Conservation (phyloP, 2,888 invertebrate species). For the Leuctra nigra region DNA sequence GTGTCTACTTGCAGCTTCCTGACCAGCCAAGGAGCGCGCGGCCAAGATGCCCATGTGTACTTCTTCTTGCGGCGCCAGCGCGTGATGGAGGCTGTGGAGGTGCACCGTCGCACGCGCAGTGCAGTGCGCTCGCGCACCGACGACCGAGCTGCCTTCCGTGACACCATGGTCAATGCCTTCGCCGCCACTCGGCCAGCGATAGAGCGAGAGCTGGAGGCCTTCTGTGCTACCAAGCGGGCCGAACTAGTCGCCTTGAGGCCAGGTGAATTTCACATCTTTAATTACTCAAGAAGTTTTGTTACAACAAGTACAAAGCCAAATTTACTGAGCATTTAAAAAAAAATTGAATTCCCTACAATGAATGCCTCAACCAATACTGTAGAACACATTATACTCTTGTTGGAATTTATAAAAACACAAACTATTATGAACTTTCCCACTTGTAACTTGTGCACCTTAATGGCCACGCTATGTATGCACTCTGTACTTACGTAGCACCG, state of each 20-base stretch:
- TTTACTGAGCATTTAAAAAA: neutral
- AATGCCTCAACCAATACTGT: too few species aligned
- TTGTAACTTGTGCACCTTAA: too few species aligned
- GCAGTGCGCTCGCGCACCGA: slow-evolving; percentile 28
- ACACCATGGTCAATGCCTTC: slow-evolving; percentile 48
- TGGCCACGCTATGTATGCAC: too few species aligned
- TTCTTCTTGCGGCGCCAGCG: slow-evolving; percentile 55
- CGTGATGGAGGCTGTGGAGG: slow-evolving; percentile 40
- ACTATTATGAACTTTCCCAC: too few species aligned
- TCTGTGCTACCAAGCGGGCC: slow-evolving; percentile 28
- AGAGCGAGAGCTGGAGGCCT: slow-evolving; percentile 42
- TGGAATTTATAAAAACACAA: too few species aligned
- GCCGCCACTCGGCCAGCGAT: slow-evolving; percentile 46
- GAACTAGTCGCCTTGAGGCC: neutral
- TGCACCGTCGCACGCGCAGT: slow-evolving; percentile 37
- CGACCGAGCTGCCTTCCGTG: slow-evolving; percentile 41
- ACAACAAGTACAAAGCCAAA: neutral
- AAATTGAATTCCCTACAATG: neutral
- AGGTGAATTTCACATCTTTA: neutral
- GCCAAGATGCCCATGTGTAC: slow-evolving; percentile 60
- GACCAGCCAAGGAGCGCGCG: slow-evolving; percentile 46
- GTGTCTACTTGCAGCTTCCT: slow-evolving; percentile 46
- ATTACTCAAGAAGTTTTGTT: neutral
- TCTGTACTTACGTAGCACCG: too few species aligned
- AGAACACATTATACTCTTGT: too few species aligned